Percentiles rank a stretch among this genome's conserved stretches.
phyloP scores from a whole-genome alignment of 2,113 vertebrate species.

The Gadus macrocephalus region DNA sequence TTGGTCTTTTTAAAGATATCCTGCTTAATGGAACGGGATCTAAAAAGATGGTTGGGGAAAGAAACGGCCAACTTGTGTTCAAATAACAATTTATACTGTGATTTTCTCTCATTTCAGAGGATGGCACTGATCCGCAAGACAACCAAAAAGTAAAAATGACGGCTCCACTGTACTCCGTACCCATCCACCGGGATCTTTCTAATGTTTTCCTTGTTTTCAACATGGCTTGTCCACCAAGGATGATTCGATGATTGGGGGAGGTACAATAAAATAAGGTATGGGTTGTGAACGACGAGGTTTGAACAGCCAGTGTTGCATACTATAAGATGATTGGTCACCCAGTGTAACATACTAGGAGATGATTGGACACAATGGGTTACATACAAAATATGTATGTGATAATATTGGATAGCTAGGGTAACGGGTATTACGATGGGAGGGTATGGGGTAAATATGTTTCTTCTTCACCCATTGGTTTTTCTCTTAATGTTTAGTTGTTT shows the following conservation, averaged over 20 bases:
- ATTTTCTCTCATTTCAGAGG: slow-evolving; percentile 76
- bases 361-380: too few relatives aligned
- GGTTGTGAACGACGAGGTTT: too few relatives aligned
- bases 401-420: too few relatives aligned
- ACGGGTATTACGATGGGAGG: slow-evolving; percentile 5
- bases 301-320: too few relatives aligned
- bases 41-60: not conserved
- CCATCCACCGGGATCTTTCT: slow-evolving; percentile 21
- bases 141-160: slow-evolving; percentile 88
- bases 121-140: slow-evolving; percentile 99
- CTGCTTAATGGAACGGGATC: not conserved
- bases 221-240: not conserved
- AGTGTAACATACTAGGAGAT: too few relatives aligned
- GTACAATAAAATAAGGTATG: too few relatives aligned
- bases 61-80: not conserved
- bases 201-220: slow-evolving; percentile 9
- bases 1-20: too few relatives aligned
- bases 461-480: slow-evolving; percentile 16
- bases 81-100: not conserved
- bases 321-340: too few relatives aligned
- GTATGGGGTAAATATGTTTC: slow-evolving; percentile 16
- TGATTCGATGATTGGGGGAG: too few relatives aligned
- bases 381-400: too few relatives aligned
- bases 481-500: slow-evolving; percentile 39
- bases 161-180: slow-evolving; percentile 26